These are phyloP conservation scores for Amblyjoppa fuscipennis DNA, from an alignment of 2,888 invertebrate genomes.

Conservation along the genomic window DNA sequence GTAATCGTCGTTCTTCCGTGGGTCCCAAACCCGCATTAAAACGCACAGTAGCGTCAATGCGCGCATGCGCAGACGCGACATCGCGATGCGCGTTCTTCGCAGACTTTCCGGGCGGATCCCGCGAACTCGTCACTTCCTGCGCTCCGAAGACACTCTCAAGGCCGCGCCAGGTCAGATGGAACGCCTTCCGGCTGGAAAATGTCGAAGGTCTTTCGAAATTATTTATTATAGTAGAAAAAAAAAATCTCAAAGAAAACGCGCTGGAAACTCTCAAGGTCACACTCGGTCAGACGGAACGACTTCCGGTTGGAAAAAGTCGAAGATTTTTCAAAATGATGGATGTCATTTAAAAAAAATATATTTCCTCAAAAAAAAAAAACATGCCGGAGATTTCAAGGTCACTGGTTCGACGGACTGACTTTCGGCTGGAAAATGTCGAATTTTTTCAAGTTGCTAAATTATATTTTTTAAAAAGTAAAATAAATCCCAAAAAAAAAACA, in stretches of 20 bases:
- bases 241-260: too few relatives aligned
- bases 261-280: too few relatives aligned
- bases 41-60: slow-evolving; percentile 22
- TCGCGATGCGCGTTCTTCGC: slow-evolving; percentile 23
- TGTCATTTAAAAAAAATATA: too few relatives aligned
- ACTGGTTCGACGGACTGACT: too few relatives aligned
- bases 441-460: too few relatives aligned
- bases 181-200: background rate
- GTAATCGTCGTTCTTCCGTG: slow-evolving; percentile 43
- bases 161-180: slow-evolving; percentile 17
- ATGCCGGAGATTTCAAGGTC: too few relatives aligned
- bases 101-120: slow-evolving; percentile 8
- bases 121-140: slow-evolving; percentile 36
- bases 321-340: background rate
- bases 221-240: too few relatives aligned
- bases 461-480: too few relatives aligned
- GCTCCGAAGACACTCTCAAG: background rate
- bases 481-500: background rate
- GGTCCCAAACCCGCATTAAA: slow-evolving; percentile 49
- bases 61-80: slow-evolving; percentile 34
- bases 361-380: too few relatives aligned
- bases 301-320: too few relatives aligned
- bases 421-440: too few relatives aligned
- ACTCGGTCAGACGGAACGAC: too few relatives aligned
- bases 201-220: background rate